Percentiles rank a stretch among this genome's conserved stretches.
Evolutionary conservation across 2,797 vertebrate species (phyloP).

Genomic region (Lateolabrax maculatus): DNA sequence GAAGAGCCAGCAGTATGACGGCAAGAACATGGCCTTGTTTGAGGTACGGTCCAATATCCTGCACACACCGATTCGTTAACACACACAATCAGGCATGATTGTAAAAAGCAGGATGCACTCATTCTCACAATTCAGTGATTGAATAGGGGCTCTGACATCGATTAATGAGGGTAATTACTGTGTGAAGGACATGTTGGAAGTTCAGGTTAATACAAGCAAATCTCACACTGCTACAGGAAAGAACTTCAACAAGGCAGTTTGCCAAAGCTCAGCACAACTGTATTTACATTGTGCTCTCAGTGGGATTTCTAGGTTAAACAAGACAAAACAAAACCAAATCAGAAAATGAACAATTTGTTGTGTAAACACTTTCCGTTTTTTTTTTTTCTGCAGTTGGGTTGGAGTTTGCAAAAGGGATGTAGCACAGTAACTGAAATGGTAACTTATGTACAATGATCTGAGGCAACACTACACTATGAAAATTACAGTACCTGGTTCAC

Average conservation of each 20-base stretch:
- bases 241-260: constrained; percentile 49
- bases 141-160: constrained; percentile 70
- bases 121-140: constrained; percentile 56
- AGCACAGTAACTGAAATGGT: not conserved
- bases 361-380: constrained; percentile 9
- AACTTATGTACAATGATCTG: not conserved
- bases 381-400: not conserved
- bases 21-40: constrained; percentile 98
- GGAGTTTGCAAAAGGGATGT: not conserved
- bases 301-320: constrained; percentile 44
- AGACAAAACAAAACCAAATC: constrained; percentile 15
- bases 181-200: constrained; percentile 74
- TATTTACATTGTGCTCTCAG: constrained; percentile 54
- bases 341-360: constrained; percentile 9
- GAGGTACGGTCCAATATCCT: constrained; percentile 86
- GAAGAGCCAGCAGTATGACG: constrained; percentile 95
- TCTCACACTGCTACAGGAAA: constrained; percentile 41
- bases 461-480: not conserved
- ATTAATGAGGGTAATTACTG: constrained; percentile 82
- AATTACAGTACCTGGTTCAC: not conserved
- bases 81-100: constrained; percentile 20
- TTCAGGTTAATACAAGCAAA: constrained; percentile 66
- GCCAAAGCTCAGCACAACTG: constrained; percentile 36
- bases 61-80: constrained; percentile 24
- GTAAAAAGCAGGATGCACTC: constrained; percentile 36